Conservation (phyloP, 1,140 invertebrate genomes). For the Drosophila bipectinata region DNA sequence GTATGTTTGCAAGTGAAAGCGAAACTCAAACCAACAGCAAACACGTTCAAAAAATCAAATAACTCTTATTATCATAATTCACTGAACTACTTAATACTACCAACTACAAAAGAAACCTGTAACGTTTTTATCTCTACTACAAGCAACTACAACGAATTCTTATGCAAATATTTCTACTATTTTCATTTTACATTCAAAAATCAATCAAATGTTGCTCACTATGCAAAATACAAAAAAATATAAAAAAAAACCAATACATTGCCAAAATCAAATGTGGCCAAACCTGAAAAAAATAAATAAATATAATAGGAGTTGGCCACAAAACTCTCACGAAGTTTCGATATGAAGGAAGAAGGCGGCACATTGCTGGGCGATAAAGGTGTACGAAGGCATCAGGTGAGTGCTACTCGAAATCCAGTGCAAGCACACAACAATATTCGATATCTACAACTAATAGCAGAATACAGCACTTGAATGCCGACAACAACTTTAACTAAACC, state of each 20-base stretch:
- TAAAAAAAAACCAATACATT: constrained; percentile 25
- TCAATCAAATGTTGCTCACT: constrained; percentile 57
- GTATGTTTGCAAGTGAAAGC: constrained; percentile 66
- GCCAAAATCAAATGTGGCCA: constrained; percentile 43
- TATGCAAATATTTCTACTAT: constrained; percentile 80
- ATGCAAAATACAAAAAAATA: constrained; percentile 43
- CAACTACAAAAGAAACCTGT: constrained; percentile 42
- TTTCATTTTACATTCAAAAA: constrained; percentile 77
- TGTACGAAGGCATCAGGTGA: constrained; percentile 84
- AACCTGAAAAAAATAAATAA: constrained; percentile 23
- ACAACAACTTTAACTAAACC: constrained; percentile 36
- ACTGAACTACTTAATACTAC: constrained; percentile 33
- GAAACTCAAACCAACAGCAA: constrained; percentile 36
- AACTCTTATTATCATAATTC: constrained; percentile 29
- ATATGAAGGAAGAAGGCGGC: constrained; percentile 93
- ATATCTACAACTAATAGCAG: constrained; percentile 43
- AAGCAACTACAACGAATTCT: constrained; percentile 71
- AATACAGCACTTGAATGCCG: constrained; percentile 74
- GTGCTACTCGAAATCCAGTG: constrained; percentile 61
- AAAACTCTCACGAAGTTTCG: constrained; percentile 92
- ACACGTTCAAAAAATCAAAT: constrained; percentile 29
- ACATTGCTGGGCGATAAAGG: constrained; percentile 88
- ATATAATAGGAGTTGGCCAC: constrained; percentile 90
- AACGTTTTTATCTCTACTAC: constrained; percentile 56
- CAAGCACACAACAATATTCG: constrained; percentile 43